Base-by-base conservation (phyloP, 1,140 invertebrate genomes). In the Oscheius sp. region DNA sequence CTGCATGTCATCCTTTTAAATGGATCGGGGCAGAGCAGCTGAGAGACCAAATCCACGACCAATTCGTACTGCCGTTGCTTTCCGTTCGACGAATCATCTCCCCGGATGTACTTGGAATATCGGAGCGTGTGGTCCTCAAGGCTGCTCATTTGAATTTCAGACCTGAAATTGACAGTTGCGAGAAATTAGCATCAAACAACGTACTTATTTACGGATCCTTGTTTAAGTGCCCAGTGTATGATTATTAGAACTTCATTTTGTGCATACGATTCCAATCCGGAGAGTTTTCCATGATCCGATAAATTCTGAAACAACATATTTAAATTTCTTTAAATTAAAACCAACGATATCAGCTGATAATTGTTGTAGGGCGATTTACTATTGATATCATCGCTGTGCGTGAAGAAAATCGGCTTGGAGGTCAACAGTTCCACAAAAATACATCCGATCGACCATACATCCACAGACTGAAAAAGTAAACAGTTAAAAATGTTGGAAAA, bases 401-500 rank as follows among this genome's bases (percentile, higher is more conserved):
- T 99, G 85, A 99, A 95, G 85, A 99, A 99, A 85, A 99, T 97
- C 23, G 97, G 97, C 87, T 99, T 97, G 1, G 94, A 97, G 10
- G 94, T 96, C 68, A 97, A 86, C 15, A 97, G 85, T 85, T 97
- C 94, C 13, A 94, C 94, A 89, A 99, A 99, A 85, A 99, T 99
- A 86, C 97, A 99, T 13, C 97, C 97, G 85, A 99, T 99, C 1
- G 97, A 97, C 97, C 97, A 99, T 78, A 99, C 99, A 88, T 99
- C 96, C 23, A 83, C 84, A 38, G 79, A 79, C 85, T 80, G 31
- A 80, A 82, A 31, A 72, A 49, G 36, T 15, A 4, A 3, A 46
- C 26, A 18, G 76, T 10, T 42, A 42, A 42, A 42, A 42, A 42
- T 42, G n/a, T 42, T 26, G 15, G 23, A 23, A 13, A 55, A 13